phyloP scores from a whole-genome alignment of 2,797 vertebrate species.

The Phoeniculus purpureus region DNA sequence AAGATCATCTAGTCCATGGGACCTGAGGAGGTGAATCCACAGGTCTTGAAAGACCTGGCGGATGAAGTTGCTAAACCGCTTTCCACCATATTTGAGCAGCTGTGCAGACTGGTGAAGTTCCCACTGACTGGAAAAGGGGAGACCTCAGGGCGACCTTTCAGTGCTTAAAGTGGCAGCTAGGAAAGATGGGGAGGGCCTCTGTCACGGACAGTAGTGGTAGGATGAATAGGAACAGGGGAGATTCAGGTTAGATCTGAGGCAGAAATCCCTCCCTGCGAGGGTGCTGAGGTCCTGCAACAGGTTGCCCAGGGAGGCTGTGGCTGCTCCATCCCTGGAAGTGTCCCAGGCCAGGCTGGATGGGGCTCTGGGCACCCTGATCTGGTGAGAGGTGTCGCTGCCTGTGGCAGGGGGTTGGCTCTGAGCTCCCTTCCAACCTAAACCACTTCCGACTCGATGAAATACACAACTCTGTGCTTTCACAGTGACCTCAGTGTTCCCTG shows the following conservation, averaged over 20 bases:
- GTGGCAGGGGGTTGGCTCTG: neutral
- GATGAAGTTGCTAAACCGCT: neutral
- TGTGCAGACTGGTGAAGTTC: neutral
- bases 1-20: no score
- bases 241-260: neutral
- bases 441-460: neutral
- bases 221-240: neutral
- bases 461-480: neutral
- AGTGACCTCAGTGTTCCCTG: neutral
- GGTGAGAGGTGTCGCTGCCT: neutral
- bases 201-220: neutral
- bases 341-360: no score
- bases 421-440: neutral
- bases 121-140: neutral
- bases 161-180: neutral
- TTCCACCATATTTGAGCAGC: neutral
- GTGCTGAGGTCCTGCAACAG: neutral
- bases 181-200: neutral
- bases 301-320: neutral
- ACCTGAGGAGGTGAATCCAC: no score
- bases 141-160: neutral
- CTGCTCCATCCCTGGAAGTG: neutral
- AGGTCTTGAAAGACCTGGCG: neutral
- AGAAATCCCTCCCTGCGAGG: neutral
- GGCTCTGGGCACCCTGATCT: neutral